A percentile compares a stretch with the other conserved stretches of the same genome.
phyloP scores from a whole-genome alignment of 2,797 vertebrate species.

The Eremophila alpestris region DNA sequence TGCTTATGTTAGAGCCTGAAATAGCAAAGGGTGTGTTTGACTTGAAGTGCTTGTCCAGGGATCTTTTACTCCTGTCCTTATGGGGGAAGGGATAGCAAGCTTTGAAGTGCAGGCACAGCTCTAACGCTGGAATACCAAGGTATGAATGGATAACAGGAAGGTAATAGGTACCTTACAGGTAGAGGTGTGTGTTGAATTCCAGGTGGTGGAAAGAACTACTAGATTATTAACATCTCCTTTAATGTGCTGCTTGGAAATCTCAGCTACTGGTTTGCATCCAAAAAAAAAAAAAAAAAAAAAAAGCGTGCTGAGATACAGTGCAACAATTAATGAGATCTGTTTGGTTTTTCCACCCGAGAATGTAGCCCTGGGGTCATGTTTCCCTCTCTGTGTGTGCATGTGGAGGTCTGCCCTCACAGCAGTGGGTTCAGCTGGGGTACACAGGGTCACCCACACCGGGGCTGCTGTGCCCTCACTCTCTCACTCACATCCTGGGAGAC shows the following conservation, averaged over 20 bases:
- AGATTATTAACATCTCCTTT: neutral
- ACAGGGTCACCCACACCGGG: rapidly evolving
- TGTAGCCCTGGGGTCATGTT: neutral
- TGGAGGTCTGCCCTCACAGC: neutral
- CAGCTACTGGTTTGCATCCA: neutral
- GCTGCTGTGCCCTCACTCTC: neutral
- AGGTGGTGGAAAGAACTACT: neutral
- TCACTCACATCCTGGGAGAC: neutral
- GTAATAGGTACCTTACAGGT: too few relatives aligned
- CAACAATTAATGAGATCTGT: neutral
- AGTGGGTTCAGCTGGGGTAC: neutral
- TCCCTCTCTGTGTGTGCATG: rapidly evolving
- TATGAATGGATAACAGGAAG: neutral
- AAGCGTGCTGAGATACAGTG: rapidly evolving
- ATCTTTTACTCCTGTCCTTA: neutral
- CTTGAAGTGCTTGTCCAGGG: neutral
- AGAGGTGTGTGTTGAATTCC: neutral
- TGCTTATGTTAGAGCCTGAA: slow-evolving; percentile 25
- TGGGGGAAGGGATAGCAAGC: neutral
- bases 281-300: neutral
- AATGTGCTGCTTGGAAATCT: neutral
- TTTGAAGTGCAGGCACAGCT: neutral
- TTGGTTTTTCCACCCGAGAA: neutral
- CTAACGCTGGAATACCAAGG: neutral
- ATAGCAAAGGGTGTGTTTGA: slow-evolving; percentile 13